These are phyloP conservation scores for Carcharodon carcharias DNA, from an alignment of 2,797 vertebrate species.

Conservation along the genomic window DNA sequence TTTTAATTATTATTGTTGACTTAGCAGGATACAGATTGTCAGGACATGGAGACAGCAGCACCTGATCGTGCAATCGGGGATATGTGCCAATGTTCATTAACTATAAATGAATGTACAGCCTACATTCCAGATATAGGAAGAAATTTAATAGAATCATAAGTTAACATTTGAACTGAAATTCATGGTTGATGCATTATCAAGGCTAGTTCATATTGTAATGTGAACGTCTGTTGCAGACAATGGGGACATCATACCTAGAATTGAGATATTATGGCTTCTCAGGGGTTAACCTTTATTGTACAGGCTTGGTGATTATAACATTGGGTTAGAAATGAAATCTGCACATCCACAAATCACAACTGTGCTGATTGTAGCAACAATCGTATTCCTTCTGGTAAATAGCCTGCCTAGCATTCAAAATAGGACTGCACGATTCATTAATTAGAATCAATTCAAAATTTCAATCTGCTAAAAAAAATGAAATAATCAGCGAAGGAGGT, in stretches of 20 bases:
- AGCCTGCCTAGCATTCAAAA: neutral
- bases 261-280: neutral
- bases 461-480: constrained; percentile 26
- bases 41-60: constrained; percentile 19
- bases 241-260: neutral
- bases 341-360: neutral
- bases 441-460: constrained; percentile 36
- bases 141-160: constrained; percentile 34
- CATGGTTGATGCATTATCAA: neutral
- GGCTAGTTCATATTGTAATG: neutral
- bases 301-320: neutral
- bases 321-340: neutral
- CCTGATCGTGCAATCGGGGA: constrained; percentile 5
- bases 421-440: constrained; percentile 2
- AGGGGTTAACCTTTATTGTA: constrained; percentile 22
- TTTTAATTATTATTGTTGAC: constrained; percentile 33
- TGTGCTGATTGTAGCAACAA: constrained; percentile 24
- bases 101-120: constrained; percentile 32
- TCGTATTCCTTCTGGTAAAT: neutral
- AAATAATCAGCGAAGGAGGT: constrained; percentile 26
- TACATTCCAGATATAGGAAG: neutral
- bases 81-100: constrained; percentile 33
- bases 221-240: neutral
- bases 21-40: neutral
- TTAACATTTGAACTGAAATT: constrained; percentile 35